A percentile compares a stretch with the other conserved stretches of the same genome.
Conservation (phyloP, 1,140 invertebrate species). For the Dinoponera quadriceps region DNA sequence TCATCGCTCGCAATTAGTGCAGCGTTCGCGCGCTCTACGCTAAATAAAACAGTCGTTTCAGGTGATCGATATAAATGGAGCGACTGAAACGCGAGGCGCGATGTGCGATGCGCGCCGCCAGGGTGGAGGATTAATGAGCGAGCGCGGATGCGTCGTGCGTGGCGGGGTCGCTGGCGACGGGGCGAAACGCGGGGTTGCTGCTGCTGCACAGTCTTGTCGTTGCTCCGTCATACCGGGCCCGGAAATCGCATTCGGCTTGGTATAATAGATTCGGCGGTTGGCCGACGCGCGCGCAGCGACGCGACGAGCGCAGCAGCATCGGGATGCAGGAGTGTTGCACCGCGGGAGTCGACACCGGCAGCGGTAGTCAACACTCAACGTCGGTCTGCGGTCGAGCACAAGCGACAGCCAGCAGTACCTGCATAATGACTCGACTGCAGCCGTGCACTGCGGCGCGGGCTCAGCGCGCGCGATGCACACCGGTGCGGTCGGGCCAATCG, state of each 20-base stretch:
- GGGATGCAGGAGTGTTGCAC: conserved; percentile 22
- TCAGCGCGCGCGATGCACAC: conserved; percentile 63
- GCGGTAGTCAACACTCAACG: conserved; percentile 69
- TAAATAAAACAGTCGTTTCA: neutral
- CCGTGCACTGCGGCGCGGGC: conserved; percentile 75
- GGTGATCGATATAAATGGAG: neutral
- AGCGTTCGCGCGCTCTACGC: neutral
- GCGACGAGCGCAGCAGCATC: conserved; percentile 47
- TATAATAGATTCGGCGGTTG: conserved; percentile 67
- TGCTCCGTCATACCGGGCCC: conserved; percentile 36
- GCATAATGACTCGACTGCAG: conserved; percentile 81
- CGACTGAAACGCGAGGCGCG: neutral
- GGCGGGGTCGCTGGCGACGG: neutral
- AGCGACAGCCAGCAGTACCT: conserved; percentile 78
- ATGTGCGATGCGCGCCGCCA: neutral
- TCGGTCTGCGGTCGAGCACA: conserved; percentile 72
- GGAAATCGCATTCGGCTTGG: conserved; percentile 63
- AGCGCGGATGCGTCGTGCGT: neutral
- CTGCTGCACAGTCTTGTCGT: conserved; percentile 11
- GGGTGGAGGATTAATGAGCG: conserved; percentile 14
- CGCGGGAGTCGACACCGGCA: conserved; percentile 53
- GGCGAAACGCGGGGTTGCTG: neutral
- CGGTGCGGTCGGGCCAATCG: conserved; percentile 42
- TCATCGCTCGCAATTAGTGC: neutral
- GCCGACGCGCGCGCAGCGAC: conserved; percentile 49